These are phyloP conservation scores for Picus viridis DNA, from an alignment of 2,797 vertebrate species.

Conservation along the genomic window DNA sequence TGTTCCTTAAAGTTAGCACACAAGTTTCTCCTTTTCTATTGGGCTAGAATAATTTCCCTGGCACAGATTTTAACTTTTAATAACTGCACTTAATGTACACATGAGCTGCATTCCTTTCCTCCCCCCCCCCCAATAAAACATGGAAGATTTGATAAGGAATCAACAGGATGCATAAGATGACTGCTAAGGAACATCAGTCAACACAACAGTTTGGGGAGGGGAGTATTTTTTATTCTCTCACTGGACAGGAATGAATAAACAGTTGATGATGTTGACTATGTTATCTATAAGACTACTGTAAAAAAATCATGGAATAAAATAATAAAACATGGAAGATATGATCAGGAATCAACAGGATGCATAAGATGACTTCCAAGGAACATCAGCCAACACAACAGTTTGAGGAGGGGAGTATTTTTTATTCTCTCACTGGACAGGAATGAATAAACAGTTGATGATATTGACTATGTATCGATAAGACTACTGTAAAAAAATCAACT, in stretches of 20 bases:
- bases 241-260: too few species aligned
- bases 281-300: too few species aligned
- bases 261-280: too few species aligned
- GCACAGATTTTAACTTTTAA: neutral
- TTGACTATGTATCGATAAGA: neutral
- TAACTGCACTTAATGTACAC: neutral
- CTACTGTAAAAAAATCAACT: neutral
- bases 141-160: neutral
- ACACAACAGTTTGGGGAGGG: too few species aligned
- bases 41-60: neutral
- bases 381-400: neutral
- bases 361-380: neutral
- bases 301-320: too few species aligned
- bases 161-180: neutral
- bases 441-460: neutral
- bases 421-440: neutral
- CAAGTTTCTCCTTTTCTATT: neutral
- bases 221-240: too few species aligned
- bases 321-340: neutral
- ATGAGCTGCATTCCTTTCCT: neutral
- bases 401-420: neutral
- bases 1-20: accelerated
- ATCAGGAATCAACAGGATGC: neutral
- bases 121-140: neutral
- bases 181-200: too few species aligned